These are phyloP conservation scores for Sphaerodactylus townsendi DNA, from an alignment of 2,113 vertebrate genomes.

Conservation along the genomic window DNA sequence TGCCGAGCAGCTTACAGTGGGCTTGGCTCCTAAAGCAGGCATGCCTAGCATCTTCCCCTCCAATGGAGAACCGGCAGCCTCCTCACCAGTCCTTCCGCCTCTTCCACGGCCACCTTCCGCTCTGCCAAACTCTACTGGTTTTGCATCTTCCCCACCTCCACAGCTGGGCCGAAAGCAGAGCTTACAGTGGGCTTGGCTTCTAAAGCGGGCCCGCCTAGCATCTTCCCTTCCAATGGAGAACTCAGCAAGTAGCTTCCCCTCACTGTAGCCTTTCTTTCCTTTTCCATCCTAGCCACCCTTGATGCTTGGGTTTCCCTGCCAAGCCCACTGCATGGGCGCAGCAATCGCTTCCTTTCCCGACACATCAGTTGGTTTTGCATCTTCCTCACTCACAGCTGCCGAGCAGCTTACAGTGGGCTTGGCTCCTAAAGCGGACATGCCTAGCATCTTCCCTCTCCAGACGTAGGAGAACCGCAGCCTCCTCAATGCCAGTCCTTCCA, in stretches of 20 bases:
- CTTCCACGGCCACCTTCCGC: no score
- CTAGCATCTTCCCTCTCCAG: neutral
- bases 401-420: neutral
- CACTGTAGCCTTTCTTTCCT: no score
- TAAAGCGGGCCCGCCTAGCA: no score
- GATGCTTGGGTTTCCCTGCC: conserved; percentile 2
- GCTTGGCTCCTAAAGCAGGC: neutral
- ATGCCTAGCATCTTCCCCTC: neutral
- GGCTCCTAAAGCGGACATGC: neutral
- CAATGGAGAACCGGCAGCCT: rapidly evolving
- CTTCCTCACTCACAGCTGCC: neutral
- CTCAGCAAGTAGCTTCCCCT: no score
- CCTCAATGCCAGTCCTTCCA: no score
- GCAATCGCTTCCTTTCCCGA: rapidly evolving
- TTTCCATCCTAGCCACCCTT: neutral
- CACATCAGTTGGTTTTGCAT: neutral
- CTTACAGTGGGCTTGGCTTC: no score
- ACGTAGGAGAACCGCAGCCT: rapidly evolving
- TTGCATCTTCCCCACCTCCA: no score
- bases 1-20: neutral
- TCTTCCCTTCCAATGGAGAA: no score
- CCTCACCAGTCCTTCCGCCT: neutral
- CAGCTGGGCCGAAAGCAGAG: no score
- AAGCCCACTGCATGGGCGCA: rapidly evolving
- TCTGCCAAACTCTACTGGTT: no score